Evolutionary conservation across 2,888 invertebrate genomes (phyloP).

Genomic region (Pharmacophagus antenor): DNA sequence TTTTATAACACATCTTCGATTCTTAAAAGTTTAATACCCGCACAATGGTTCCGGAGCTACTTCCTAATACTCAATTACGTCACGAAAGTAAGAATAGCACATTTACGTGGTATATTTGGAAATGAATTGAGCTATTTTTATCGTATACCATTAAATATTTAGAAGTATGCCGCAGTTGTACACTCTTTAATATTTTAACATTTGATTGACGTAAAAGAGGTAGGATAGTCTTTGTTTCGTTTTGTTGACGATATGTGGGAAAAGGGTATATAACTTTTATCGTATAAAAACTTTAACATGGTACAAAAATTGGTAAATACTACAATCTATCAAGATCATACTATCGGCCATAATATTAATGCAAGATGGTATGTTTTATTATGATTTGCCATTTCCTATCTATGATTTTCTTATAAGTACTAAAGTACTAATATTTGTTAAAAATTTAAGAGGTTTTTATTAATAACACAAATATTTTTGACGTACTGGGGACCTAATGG

Average conservation of each 20-base stretch:
- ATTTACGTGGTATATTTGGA: constrained; percentile 1
- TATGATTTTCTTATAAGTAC: too few species aligned
- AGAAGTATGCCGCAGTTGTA: constrained; percentile 9
- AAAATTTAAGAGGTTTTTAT: too few species aligned
- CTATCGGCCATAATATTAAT: too few species aligned
- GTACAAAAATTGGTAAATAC: too few species aligned
- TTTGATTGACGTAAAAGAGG: neutral
- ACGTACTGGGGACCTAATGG: too few species aligned
- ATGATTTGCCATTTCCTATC: too few species aligned
- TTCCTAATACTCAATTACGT: constrained; percentile 2
- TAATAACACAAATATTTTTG: too few species aligned
- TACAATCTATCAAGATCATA: too few species aligned
- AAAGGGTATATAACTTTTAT: too few species aligned
- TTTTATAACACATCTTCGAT: neutral
- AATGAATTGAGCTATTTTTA: constrained; percentile 19
- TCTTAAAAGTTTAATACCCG: neutral
- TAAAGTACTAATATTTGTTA: too few species aligned
- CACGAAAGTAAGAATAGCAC: constrained; percentile 1
- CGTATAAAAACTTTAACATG: too few species aligned
- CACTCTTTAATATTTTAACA: constrained; percentile 18
- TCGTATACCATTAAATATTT: constrained; percentile 13
- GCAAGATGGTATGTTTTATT: too few species aligned
- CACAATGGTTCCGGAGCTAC: neutral
- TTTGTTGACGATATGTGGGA: neutral
- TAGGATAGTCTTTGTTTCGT: neutral